phyloP scores from a whole-genome alignment of 2,797 vertebrate genomes.

The Molossus molossus region DNA sequence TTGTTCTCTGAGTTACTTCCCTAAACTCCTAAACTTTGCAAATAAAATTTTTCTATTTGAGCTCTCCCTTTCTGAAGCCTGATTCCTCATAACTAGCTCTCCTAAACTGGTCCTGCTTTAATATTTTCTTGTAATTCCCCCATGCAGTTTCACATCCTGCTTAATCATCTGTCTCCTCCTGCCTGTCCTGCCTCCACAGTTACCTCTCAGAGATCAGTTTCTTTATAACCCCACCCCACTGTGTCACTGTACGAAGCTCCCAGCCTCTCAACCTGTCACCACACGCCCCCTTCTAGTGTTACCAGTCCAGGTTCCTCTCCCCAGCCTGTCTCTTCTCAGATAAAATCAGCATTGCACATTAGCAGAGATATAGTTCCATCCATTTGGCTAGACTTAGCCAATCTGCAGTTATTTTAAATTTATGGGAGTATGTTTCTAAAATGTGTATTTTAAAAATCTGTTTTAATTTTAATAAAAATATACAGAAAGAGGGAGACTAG shows the following conservation, averaged over 20 bases:
- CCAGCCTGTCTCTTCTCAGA: background rate
- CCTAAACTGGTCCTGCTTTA: background rate
- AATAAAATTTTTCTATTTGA: conserved; percentile 17
- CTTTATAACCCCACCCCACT: conserved; percentile 44
- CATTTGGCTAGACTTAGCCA: conserved; percentile 26
- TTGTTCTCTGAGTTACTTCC: background rate
- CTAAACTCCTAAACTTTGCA: background rate
- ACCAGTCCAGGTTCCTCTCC: background rate
- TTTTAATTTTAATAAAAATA: conserved; percentile 45
- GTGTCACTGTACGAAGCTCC: background rate
- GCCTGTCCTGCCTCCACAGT: conserved; percentile 47
- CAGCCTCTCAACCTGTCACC: conserved; percentile 58
- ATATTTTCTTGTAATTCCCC: conserved; percentile 46
- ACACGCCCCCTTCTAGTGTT: background rate
- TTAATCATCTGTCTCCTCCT: conserved; percentile 61
- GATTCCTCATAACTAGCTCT: background rate
- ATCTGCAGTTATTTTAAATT: conserved; percentile 17
- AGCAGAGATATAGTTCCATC: conserved; percentile 25
- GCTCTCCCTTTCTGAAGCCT: conserved; percentile 9
- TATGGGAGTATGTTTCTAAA: background rate
- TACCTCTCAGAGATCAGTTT: conserved; percentile 53
- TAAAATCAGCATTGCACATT: conserved; percentile 61
- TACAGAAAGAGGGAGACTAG: background rate
- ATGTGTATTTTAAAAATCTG: background rate
- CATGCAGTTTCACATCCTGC: conserved; percentile 46